These are phyloP conservation scores for Nematolebias whitei DNA, from an alignment of 2,113 vertebrate species.

Conservation along the genomic window DNA sequence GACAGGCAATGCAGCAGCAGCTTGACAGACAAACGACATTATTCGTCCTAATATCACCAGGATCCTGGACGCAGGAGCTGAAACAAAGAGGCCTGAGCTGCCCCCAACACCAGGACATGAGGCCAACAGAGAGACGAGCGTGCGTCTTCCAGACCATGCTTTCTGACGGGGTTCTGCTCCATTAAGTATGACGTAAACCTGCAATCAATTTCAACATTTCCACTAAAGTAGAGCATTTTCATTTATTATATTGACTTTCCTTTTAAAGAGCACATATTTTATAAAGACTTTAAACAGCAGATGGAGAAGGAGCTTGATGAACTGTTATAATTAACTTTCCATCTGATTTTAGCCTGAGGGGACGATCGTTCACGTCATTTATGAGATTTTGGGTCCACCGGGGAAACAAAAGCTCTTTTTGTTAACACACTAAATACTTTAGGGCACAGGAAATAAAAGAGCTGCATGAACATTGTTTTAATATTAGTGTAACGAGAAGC, in stretches of 20 bases:
- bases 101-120: no score
- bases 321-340: slow-evolving; percentile 40
- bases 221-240: slow-evolving; percentile 1
- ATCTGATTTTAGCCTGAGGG: slow-evolving; percentile 45
- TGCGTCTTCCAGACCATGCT: slow-evolving; percentile 9
- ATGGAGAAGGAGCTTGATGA: slow-evolving; percentile 24
- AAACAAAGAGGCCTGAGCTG: no score
- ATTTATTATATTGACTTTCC: background rate
- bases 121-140: slow-evolving; percentile 12
- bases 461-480: background rate
- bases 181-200: slow-evolving; percentile 1
- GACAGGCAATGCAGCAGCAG: slow-evolving; percentile 59
- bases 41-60: slow-evolving; percentile 47
- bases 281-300: slow-evolving; percentile 24
- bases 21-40: slow-evolving; percentile 41
- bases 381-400: slow-evolving; percentile 36
- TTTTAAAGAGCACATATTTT: no score
- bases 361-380: slow-evolving; percentile 5
- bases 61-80: slow-evolving; percentile 33
- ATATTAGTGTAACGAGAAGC: background rate
- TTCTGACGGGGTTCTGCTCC: slow-evolving; percentile 14
- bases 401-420: slow-evolving; percentile 10
- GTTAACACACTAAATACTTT: slow-evolving; percentile 22
- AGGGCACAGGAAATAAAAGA: background rate
- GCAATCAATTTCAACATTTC: slow-evolving; percentile 8